Base-by-base conservation (phyloP, 2,888 invertebrate species). In the Tipula helvola region DNA sequence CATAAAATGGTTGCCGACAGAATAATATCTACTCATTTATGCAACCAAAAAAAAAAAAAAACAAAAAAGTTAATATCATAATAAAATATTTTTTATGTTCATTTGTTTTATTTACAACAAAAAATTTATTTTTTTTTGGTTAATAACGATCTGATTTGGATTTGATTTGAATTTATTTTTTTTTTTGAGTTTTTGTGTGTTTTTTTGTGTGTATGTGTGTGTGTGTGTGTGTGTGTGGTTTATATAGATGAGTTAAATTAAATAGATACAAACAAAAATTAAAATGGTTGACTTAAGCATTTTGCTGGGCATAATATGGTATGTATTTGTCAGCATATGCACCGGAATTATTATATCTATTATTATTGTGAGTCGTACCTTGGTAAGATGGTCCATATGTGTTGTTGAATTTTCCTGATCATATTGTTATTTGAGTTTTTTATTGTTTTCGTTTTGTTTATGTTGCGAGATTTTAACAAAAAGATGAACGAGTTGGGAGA, bases 391-490 rank as follows among this genome's bases (percentile, higher is more conserved):
- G 86, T 87, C 87, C 88, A 86, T 85, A 88, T 87, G 88, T n/a
- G 4, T 7, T 88, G 87, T 86, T 88, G 88, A 87, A 88, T 83
- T 87, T 87, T 85, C 88, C 88, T 88, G 86, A 85, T 18, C 57
- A 44, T 85, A n/a, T 85, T 85, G 57, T 85, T 42, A 10, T 36
- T 36, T 84, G 10, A 28, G 7, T 39, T 39, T 16, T 16, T 84
- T 5, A 39, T 39, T 84, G 84, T 36, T 84, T 52, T 52, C 12
- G 52, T 5, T 52, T 84, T 84, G n/a, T 84, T 84, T 84, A 84
- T 28, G 7, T n/a, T 84, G 84, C 12, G 83, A 83, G 83, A 12
- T 36, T 84, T 28, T 84, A 84, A 39, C 41, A n/a, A 18, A 39
- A 83, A 36, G 83, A 16, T 39, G 28, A 83, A 84, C 2, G 28